These are phyloP conservation scores for Vulpes lagopus DNA, from an alignment of 2,113 vertebrate species.

Conservation along the genomic window DNA sequence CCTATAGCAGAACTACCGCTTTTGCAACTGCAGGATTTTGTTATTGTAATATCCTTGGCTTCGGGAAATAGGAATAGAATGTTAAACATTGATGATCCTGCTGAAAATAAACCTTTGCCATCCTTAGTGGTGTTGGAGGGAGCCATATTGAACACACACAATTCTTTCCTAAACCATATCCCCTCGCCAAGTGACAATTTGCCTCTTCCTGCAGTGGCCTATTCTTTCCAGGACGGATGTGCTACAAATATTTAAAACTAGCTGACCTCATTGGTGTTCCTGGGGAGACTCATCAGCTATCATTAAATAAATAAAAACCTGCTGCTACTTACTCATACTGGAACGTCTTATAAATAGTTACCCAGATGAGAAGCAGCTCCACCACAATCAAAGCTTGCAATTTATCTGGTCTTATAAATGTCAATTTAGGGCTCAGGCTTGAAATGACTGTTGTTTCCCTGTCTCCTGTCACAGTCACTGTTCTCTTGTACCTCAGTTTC, in stretches of 20 bases:
- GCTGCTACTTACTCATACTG: not conserved
- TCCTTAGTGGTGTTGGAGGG: not conserved
- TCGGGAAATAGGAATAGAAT: not conserved
- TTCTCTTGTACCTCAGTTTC: not conserved
- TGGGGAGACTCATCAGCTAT: not conserved
- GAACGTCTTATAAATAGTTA: not conserved
- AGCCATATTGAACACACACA: not conserved
- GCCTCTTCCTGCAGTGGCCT: not conserved
- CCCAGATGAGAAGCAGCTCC: not conserved
- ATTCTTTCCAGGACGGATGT: not conserved
- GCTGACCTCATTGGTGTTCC: not conserved
- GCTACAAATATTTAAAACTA: slow-evolving; percentile 35
- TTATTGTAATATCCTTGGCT: not conserved
- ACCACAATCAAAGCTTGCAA: not conserved
- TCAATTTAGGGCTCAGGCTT: not conserved
- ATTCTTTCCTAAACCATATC: not conserved
- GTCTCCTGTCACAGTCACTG: not conserved
- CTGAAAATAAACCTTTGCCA: not conserved
- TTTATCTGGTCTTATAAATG: not conserved
- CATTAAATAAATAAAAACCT: slow-evolving; percentile 40
- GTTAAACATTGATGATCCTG: not conserved
- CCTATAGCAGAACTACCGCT: not conserved
- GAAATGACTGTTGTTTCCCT: not conserved
- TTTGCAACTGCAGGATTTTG: not conserved
- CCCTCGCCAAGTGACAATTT: not conserved